Evolutionary conservation across 2,888 invertebrate species (phyloP), one percentile per base, ranked within the genome.

Genomic region (Aphidoletes aphidimyza): DNA sequence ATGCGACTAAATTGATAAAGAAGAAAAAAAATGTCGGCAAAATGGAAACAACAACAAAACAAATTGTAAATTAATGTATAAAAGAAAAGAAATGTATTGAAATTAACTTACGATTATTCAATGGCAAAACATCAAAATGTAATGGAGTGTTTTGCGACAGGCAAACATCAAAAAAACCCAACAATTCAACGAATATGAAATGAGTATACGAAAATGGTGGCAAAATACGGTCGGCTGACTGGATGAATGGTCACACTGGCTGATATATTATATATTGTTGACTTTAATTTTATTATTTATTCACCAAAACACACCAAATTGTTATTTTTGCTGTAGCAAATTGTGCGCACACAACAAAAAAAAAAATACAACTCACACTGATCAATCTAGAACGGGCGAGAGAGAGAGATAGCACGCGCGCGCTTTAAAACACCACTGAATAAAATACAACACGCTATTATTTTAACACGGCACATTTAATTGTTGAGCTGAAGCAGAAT

Each of bases 81-180:
- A 11, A 17, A 54, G 3, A 54, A 54, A 6, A 54, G 2, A 26
- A 54, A 11, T 26, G 22, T n/a, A 22, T 54, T 69, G 26, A 30
- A 69, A 69, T 69, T 69, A 69, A 69, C 69, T 69, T 69, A 69
- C 69, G 34, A 69, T 69, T 69, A 34, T 30, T 69, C 69, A 69
- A 69, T 69, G 34, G 69, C 69, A 34, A 30, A 69, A 30, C 69
- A 69, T 69, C 26, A 69, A 69, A 69, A 30, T 69, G 69, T 69
- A 69, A 69, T 69, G 14, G 69, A 34, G 30, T 30, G 34, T 69
- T 9, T 14, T 1, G 69, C 69, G 14, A 14, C 69, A 69, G 69
- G 34, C 69, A 69, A 30, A 69, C 69, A 69, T 69, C 34, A 30
- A 69, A 17, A 26, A 69, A 30, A 30, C 14, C 8, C 6, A 47